These are phyloP conservation scores for Ciconia nigra DNA, from an alignment of 2,797 vertebrate genomes.

Conservation along the genomic window DNA sequence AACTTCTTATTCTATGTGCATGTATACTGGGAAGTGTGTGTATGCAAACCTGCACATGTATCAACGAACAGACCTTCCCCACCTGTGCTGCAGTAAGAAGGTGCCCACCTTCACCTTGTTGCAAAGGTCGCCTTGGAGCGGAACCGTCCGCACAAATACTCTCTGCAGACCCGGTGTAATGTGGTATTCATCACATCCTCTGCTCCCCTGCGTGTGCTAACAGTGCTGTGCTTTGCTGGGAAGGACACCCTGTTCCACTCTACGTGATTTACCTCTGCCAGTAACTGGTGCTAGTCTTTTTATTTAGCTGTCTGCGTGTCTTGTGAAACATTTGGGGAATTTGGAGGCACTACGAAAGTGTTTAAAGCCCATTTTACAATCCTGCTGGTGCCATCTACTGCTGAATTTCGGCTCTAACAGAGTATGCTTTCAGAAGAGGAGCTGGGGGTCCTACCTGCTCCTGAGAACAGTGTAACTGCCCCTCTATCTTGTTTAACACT, in stretches of 20 bases:
- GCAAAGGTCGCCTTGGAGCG: neutral
- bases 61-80: neutral
- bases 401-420: neutral
- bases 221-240: neutral
- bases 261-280: neutral
- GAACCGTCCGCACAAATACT: fast-evolving
- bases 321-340: neutral
- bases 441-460: neutral
- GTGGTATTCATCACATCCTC: fast-evolving
- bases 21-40: fast-evolving
- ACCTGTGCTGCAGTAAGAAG: neutral
- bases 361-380: neutral
- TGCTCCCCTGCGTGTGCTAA: fast-evolving
- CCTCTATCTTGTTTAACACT: neutral
- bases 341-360: neutral
- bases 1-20: fast-evolving
- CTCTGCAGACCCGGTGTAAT: neutral
- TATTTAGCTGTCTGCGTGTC: neutral
- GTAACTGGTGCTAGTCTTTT: neutral
- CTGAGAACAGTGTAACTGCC: neutral
- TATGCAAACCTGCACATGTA: fast-evolving
- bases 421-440: neutral
- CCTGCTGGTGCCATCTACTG: conserved; percentile 65
- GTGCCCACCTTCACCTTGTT: neutral
- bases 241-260: neutral